Evolutionary conservation across 2,888 invertebrate genomes (phyloP).

Genomic region (Tachina fera): DNA sequence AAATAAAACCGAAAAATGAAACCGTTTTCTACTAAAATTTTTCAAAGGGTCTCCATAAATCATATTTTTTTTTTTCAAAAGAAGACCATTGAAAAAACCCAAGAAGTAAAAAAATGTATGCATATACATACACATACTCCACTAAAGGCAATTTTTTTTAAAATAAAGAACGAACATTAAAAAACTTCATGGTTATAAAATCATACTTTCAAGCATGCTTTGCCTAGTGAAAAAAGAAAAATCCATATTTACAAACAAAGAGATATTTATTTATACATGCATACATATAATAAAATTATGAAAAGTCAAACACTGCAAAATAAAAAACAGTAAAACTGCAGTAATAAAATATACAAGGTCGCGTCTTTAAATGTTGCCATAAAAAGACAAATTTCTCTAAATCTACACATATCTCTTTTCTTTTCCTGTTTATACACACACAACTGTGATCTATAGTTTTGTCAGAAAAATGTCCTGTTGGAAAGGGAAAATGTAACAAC

Average conservation of each 20-base stretch:
- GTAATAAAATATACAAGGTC: conserved; percentile 54
- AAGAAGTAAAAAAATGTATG: conserved; percentile 1
- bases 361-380: conserved; percentile 22
- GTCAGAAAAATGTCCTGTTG: conserved; percentile 41
- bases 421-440: neutral
- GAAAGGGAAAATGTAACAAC: conserved; percentile 43
- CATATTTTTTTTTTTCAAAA: conserved; percentile 77
- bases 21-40: conserved; percentile 17
- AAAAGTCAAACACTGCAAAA: conserved; percentile 10
- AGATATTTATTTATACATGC: too few species aligned
- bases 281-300: neutral
- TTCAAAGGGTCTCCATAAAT: conserved; percentile 81
- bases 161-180: conserved; percentile 16
- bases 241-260: neutral
- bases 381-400: conserved; percentile 52
- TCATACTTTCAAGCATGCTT: neutral
- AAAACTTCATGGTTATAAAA: conserved; percentile 63
- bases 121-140: neutral
- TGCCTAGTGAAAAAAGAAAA: neutral
- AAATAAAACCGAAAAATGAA: conserved; percentile 21
- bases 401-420: neutral
- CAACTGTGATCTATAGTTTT: neutral
- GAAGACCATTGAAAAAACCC: conserved; percentile 64
- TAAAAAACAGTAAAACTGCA: conserved; percentile 31
- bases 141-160: neutral